Evolutionary conservation across 2,797 vertebrate genomes (phyloP).

Genomic region (Leptoclinus maculatus): DNA sequence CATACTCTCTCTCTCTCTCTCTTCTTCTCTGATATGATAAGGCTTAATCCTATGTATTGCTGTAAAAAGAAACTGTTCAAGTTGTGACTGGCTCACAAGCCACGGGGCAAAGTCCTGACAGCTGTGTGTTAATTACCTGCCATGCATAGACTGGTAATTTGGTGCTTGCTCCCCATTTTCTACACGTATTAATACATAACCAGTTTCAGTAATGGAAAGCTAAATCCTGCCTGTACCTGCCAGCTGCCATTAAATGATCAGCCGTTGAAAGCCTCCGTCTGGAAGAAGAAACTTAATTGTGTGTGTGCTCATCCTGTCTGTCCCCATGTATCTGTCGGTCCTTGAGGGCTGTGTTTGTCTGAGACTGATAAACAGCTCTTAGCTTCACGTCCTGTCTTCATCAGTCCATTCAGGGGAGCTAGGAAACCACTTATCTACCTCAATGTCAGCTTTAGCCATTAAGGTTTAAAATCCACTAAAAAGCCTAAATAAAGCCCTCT

Average conservation of each 20-base stretch:
- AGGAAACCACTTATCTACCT: slow-evolving; percentile 64
- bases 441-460: slow-evolving; percentile 59
- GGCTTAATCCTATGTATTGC: not conserved
- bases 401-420: slow-evolving; percentile 56
- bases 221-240: slow-evolving; percentile 55
- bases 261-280: slow-evolving; percentile 44
- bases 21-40: not conserved
- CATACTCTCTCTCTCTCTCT: not conserved
- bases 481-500: slow-evolving; percentile 51
- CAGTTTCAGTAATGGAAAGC: slow-evolving; percentile 29
- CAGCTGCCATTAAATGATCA: slow-evolving; percentile 45
- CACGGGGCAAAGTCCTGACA: slow-evolving; percentile 8
- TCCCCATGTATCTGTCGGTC: slow-evolving; percentile 38
- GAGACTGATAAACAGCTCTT: slow-evolving; percentile 63
- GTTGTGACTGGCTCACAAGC: slow-evolving; percentile 24
- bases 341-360: slow-evolving; percentile 30
- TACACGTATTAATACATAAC: slow-evolving; percentile 3
- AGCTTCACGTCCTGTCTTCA: slow-evolving; percentile 53
- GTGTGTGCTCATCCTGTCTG: slow-evolving; percentile 18
- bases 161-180: slow-evolving; percentile 3
- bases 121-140: slow-evolving; percentile 1
- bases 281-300: slow-evolving; percentile 37
- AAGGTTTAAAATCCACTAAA: slow-evolving; percentile 64
- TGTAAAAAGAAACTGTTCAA: slow-evolving; percentile 13
- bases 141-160: slow-evolving; percentile 8